Evolutionary conservation across 2,888 invertebrate species (phyloP).

Genomic region (Esperia sulphurella): DNA sequence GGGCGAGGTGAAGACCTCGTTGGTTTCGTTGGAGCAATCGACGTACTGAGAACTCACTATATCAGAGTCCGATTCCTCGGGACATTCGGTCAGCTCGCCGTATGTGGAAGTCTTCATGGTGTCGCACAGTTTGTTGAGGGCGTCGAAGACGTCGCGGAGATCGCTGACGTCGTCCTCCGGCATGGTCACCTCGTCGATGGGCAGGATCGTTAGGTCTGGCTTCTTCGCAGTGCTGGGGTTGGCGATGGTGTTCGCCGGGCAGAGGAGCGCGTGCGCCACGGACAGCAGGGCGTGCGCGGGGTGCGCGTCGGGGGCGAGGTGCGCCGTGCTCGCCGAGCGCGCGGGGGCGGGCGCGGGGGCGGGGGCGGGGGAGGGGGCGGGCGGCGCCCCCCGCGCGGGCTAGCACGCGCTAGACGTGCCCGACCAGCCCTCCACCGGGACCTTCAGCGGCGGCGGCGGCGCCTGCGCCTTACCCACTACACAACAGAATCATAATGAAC

Average conservation of each 20-base stretch:
- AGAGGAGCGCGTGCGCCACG: constrained; percentile 58
- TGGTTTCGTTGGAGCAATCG: not conserved
- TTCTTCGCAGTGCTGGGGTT: constrained; percentile 14
- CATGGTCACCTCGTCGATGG: constrained; percentile 47
- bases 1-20: not conserved
- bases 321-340: constrained; percentile 26
- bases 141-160: constrained; percentile 68
- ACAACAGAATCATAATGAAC: not conserved
- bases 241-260: constrained; percentile 48
- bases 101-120: constrained; percentile 61
- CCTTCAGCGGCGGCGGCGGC: constrained; percentile 79
- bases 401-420: constrained; percentile 76
- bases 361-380: constrained; percentile 25
- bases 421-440: constrained; percentile 78
- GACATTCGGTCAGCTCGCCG: constrained; percentile 23
- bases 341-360: constrained; percentile 14
- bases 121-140: constrained; percentile 70
- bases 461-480: constrained; percentile 80
- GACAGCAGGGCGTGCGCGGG: constrained; percentile 55
- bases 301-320: constrained; percentile 44
- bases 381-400: constrained; percentile 64
- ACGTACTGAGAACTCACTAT: not conserved
- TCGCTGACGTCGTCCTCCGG: constrained; percentile 61
- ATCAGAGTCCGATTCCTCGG: constrained; percentile 7
- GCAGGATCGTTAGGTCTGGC: constrained; percentile 27